Evolutionary conservation across 2,113 vertebrate species (phyloP).

Genomic region (Cyrtonyx montezumae): DNA sequence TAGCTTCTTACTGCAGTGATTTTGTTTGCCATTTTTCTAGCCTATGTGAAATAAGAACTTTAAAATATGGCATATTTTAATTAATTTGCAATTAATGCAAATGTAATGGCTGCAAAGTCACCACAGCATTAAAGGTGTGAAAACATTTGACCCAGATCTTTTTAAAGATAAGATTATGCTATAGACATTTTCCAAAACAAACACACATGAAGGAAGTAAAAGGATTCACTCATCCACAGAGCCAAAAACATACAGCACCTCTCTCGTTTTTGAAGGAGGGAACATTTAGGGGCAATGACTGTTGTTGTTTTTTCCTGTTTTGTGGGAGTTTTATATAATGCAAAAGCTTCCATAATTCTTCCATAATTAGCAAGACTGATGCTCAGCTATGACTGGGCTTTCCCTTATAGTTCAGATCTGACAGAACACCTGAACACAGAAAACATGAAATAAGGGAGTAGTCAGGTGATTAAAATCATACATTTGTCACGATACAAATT

Average conservation of each 20-base stretch:
- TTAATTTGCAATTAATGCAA: too few species aligned
- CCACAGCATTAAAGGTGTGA: conserved; percentile 7
- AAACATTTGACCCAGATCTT: neutral
- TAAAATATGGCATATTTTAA: neutral
- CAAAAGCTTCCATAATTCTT: neutral
- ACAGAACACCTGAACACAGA: neutral
- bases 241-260: neutral
- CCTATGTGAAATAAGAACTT: neutral
- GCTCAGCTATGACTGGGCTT: neutral
- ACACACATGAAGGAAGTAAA: neutral
- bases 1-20: neutral
- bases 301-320: neutral
- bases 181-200: neutral
- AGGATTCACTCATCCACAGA: neutral
- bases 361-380: neutral
- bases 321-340: neutral
- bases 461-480: neutral
- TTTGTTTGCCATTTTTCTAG: neutral
- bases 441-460: neutral
- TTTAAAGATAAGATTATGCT: neutral
- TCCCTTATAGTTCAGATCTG: neutral
- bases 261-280: neutral
- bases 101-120: neutral
- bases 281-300: neutral
- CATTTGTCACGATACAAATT: neutral